Evolutionary conservation across 2,888 invertebrate species (phyloP), one percentile per base, ranked within the genome.

Genomic region (Ferdinandea cuprea): DNA sequence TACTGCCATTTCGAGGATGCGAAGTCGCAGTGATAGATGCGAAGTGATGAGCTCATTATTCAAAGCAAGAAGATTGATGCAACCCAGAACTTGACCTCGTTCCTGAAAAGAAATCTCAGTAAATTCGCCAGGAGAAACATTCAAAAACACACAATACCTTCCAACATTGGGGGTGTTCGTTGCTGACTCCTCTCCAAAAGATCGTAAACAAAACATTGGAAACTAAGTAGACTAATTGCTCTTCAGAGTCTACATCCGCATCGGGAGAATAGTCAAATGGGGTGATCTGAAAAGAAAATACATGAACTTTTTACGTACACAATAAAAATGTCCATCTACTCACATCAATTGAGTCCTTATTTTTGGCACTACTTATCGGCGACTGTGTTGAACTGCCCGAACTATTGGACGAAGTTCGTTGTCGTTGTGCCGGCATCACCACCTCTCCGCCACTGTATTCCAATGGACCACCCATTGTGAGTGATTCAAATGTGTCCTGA

Each of bases 151-250:
- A 0, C 7, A 2, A 5, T 59, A 81, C 81, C 90, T 92, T 92
- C 93, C 93, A 94, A 32, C 92, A 92, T 11, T 92, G 91, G 21
- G 91, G 91, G 86, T 91, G 91, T 21, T 92, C 92, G 52, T 92
- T 92, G 65, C 92, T 91, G 17, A 93, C 91, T 13, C 94, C 94
- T 83, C 93, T 92, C 93, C 93, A 94, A 87, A 93, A 91, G 0
- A 94, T 89, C 7, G 92, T 93, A 85, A 93, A 92, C 37, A 93
- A 87, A 50, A 93, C 91, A 85, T 93, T 92, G 1, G 93, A 91
- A 7, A 93, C 91, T 69, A 93, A 89, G 87, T 93, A 92, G 28
- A 92, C 92, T 52, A 94, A 88, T 86, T 93, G 93, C 80, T 93
- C 93, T 69, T 92, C 92, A 78, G 89, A 91, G 85, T 92, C 91